Base-by-base conservation (phyloP, 2,797 vertebrate genomes). In the Morus bassanus region DNA sequence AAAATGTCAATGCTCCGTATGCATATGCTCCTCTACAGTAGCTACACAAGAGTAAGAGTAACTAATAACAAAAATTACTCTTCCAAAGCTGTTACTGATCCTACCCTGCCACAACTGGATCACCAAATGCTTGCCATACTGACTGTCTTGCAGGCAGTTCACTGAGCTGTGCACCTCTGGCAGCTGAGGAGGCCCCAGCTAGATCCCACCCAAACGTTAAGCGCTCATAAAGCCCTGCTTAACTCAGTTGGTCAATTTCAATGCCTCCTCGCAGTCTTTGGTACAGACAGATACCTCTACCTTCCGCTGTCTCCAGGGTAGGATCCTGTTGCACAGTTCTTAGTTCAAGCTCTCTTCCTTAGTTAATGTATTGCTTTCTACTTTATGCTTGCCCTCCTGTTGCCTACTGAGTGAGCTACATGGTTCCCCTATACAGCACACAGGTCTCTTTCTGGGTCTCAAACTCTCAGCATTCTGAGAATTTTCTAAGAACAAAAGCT, bases 171-270 rank as follows among this genome's bases (percentile, higher is more conserved):
- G 3, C n/a, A 70, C 15, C 24, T 30, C 48, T 22, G 39, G 24
- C 43, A 76, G 27, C 48, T 69, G 19, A 70, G 35, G 76, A 17
- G 16, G 10, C 7, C 56, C 61, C 54, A 73, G 14, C 17, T 33
- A 16, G 1, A 0, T 43, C 39, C 37, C 21, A 19, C 13, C 7
- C 4, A 1, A 65, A 43, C 2, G 9, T 3, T 23, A 21, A 45
- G 11, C 2, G 1, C 54, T 82, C 23, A 6, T 5, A 24, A 63
- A 1, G 4, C 25, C 13, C 13, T 48, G 19, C 46, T 72, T 68
- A 41, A 37, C 43, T 45, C 35, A 25, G 1, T 3, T 13, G 31
- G 35, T 28, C n/a, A 73, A 37, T 6, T 78, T 92, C 24, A 65
- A 61, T n/a, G 85, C 45, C 9, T 68, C 35, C 45, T 41, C 3